phyloP scores from a whole-genome alignment of 2,888 invertebrate genomes.

The Sphaeridia pumilis region DNA sequence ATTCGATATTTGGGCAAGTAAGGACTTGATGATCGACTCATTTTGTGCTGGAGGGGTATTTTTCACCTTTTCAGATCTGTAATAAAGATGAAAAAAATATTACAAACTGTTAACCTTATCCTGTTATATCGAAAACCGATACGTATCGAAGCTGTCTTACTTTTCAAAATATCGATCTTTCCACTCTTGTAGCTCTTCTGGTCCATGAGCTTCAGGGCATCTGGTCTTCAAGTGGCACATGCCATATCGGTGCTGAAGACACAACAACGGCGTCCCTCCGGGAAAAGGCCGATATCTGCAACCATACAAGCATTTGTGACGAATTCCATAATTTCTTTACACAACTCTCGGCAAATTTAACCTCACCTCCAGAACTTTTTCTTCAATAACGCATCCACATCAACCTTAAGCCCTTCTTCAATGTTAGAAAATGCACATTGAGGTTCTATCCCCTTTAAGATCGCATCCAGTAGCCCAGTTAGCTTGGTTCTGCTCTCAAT shows the following conservation, averaged over 20 bases:
- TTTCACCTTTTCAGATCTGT: neutral
- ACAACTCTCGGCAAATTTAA: too few relatives aligned
- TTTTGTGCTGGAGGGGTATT: neutral
- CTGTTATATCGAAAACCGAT: too few relatives aligned
- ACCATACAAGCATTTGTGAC: neutral
- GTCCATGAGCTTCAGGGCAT: constrained; percentile 62
- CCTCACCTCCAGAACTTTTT: constrained; percentile 32
- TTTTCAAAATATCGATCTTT: constrained; percentile 46
- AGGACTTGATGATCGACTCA: constrained; percentile 2
- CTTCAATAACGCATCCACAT: constrained; percentile 27
- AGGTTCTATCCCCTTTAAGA: constrained; percentile 31
- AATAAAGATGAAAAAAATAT: neutral
- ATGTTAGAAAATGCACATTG: constrained; percentile 31
- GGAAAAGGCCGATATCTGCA: constrained; percentile 28
- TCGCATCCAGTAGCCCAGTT: constrained; percentile 28
- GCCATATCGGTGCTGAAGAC: constrained; percentile 39
- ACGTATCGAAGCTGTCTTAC: too few relatives aligned
- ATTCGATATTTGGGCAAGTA: constrained; percentile 18
- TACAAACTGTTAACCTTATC: too few relatives aligned
- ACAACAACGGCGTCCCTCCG: constrained; percentile 27
- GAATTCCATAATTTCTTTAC: too few relatives aligned
- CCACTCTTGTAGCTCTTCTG: constrained; percentile 61
- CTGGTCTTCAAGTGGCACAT: constrained; percentile 56
- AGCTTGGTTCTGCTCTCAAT: constrained; percentile 32
- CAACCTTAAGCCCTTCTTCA: constrained; percentile 28